Evolutionary conservation across 1,140 invertebrate species (phyloP).

Genomic region (Anastrepha obliqua): DNA sequence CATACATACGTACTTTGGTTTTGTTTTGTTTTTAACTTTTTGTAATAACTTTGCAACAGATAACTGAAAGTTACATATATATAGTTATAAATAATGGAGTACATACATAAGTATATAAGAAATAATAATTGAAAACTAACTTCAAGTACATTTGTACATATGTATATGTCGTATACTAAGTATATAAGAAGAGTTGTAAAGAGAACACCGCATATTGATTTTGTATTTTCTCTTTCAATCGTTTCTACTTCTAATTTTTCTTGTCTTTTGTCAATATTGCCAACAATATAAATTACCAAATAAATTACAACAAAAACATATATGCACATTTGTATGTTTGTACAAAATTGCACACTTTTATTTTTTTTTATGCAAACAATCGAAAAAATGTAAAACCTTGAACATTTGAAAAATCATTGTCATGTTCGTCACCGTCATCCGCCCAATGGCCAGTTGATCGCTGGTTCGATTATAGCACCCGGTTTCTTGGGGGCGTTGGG

Average conservation of each 20-base stretch:
- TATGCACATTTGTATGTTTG: background rate
- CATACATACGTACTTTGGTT: background rate
- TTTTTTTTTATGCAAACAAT: slow-evolving; percentile 19
- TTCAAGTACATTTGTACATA: background rate
- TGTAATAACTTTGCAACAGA: background rate
- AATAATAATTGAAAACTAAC: background rate
- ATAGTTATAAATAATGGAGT: slow-evolving; percentile 52
- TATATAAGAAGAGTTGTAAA: background rate
- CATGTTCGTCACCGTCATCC: background rate
- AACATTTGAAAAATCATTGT: too few relatives aligned
- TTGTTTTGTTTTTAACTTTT: slow-evolving; percentile 6
- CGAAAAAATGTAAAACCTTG: background rate
- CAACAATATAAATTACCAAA: slow-evolving; percentile 13
- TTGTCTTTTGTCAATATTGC: slow-evolving; percentile 45
- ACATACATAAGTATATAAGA: slow-evolving; percentile 37
- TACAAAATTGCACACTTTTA: slow-evolving; percentile 12
- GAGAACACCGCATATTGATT: slow-evolving; percentile 7
- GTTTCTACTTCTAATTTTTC: slow-evolving; percentile 45
- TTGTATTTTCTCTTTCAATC: slow-evolving; percentile 37
- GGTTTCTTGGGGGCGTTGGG: slow-evolving; percentile 70
- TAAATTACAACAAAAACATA: background rate
- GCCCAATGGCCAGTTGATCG: slow-evolving; percentile 65
- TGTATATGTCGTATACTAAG: background rate
- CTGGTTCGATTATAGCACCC: slow-evolving; percentile 72
- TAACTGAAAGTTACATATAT: background rate